Evolutionary conservation across 1,140 invertebrate genomes (phyloP), one percentile per base, ranked within the genome.

Genomic region (Linepithema humile): DNA sequence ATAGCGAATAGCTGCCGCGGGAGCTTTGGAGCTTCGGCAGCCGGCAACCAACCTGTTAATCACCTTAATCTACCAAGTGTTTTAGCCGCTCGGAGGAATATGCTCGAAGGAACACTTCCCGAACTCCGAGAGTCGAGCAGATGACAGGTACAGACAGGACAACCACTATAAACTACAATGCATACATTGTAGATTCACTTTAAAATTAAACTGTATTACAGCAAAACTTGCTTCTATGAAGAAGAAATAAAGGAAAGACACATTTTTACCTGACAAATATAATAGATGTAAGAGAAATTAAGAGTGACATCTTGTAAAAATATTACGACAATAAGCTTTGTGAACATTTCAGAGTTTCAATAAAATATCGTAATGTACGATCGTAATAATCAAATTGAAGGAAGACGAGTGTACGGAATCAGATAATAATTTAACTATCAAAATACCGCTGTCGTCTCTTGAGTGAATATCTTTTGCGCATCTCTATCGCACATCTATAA

Each of bases 1-100:
- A 62, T 10, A 55, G 35, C 20, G 43, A 23, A 53, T 45, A 53
- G 57, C 59, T 20, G 59, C 23, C 26, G 40, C 43, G 43, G 29
- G 20, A n/a, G 50, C 3, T 53, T 53, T 7, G 48, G 6, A 43
- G 73, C 38, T 64, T 59, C 53, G 70, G 20, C 48, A 48, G 40
- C 78, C 29, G 72, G 50, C 29, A 70, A 65, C 55, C 75, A 69
- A 69, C 60, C 67, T 87, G 87, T 90, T 90, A 90, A 89, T 90
- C 83, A 88, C 78, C 73, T 82, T 85, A 45, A 82, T 85, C 85
- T 85, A 69, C 67, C 72, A 88, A 89, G 83, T 89, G 85, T 89
- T 90, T 88, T 70, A 80, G 64, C 65, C 26, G 64, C 48, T 69
- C 15, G 60, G 60, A 53, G 43, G 74, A 77, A 77, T 77, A 77